Evolutionary conservation across 2,888 invertebrate species (phyloP), one percentile per base, ranked within the genome.

Genomic region (Rhaphigaster nebulosa): DNA sequence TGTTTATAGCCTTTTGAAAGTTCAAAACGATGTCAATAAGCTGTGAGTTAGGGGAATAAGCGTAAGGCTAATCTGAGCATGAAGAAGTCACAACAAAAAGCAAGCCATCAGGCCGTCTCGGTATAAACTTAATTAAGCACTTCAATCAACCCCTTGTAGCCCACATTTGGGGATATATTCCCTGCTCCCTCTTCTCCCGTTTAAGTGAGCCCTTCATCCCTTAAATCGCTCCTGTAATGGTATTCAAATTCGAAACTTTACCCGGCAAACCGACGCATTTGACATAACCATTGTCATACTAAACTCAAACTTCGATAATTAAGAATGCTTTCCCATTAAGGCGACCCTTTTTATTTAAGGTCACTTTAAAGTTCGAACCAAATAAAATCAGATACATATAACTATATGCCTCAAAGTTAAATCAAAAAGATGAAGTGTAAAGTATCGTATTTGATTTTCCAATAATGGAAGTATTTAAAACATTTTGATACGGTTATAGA

Each of bases 91-190:
- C 41, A 45, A 84, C 84, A 84, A 84, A 84, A 45, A 45, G 26
- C 84, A 84, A 84, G 26, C 45, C 41, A 65, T 29, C 13, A 84
- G 26, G 10, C 26, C 12, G 84, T n/a, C n/a, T n/a, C 45, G 26
- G 26, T 70, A 70, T n/a, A 45, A 84, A 84, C 84, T 84, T 84
- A 84, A 84, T 84, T 84, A 84, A 84, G 84, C 26, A 45, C 84
- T 84, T 84, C 45, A 84, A 84, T 84, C 84, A 84, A 84, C n/a
- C 45, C 45, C 84, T 84, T 84, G 84, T 84, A 84, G 45, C 84
- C 45, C n/a, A 8, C 45, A 84, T 84, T 84, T 84, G 45, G 45
- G 84, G n/a, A 45, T n/a, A 45, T 20, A 80, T 52, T 18, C 52
- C 13, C 52, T 13, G 2, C 15, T 18, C 10, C 41, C 23, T 12